Evolutionary conservation across 2,113 vertebrate genomes (phyloP).

Genomic region (Erythrocebus patas): DNA sequence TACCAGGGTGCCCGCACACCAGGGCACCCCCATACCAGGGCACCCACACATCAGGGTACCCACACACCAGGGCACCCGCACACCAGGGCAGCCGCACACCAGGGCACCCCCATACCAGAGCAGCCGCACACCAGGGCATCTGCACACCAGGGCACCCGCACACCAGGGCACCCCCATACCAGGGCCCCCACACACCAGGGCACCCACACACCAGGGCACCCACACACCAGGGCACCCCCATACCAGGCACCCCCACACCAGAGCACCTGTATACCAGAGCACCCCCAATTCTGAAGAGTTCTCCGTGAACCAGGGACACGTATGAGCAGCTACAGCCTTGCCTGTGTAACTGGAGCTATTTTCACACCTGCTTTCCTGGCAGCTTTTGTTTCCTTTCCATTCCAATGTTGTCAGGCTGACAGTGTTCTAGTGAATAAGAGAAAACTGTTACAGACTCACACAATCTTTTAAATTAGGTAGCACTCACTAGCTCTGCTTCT

Average conservation of each 20-base stretch:
- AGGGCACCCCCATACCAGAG: accelerated
- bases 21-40: too few species aligned
- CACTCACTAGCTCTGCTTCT: not conserved
- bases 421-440: not conserved
- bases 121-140: accelerated
- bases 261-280: too few species aligned
- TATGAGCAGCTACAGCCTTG: too few species aligned
- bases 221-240: not conserved
- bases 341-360: too few species aligned
- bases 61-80: accelerated
- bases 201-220: accelerated
- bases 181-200: accelerated
- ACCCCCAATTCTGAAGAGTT: not conserved
- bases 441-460: not conserved
- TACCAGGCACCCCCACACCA: accelerated
- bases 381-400: not conserved
- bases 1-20: too few species aligned
- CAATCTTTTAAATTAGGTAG: not conserved
- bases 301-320: not conserved
- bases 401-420: not conserved
- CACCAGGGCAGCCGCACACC: accelerated
- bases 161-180: accelerated
- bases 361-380: not conserved
- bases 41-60: accelerated
- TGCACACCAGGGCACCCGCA: accelerated